phyloP scores from a whole-genome alignment of 1,140 invertebrate species.

The Camponotus pennsylvanicus region DNA sequence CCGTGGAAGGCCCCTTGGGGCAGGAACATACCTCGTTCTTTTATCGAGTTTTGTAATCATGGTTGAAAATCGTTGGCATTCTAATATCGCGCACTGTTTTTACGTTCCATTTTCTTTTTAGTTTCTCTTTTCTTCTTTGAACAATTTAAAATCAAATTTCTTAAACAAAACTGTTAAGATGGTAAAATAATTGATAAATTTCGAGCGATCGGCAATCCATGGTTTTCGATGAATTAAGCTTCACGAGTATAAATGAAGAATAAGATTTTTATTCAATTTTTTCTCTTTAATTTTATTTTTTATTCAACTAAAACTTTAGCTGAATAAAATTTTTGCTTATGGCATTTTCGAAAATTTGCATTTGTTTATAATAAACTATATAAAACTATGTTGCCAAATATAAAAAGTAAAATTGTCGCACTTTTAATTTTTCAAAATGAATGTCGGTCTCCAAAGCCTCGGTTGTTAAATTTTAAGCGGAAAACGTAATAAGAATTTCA shows the following conservation, averaged over 20 bases:
- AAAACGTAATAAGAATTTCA: background rate
- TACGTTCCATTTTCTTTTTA: background rate
- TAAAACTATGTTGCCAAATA: background rate
- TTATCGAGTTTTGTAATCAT: constrained; percentile 9
- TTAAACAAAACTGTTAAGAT: background rate
- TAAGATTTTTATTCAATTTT: background rate
- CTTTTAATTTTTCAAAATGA: background rate
- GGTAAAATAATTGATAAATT: background rate
- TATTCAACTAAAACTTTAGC: background rate
- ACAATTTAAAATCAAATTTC: background rate
- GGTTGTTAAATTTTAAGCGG: background rate
- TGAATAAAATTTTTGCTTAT: background rate
- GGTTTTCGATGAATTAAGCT: background rate
- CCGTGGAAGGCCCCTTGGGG: background rate
- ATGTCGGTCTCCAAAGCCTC: background rate
- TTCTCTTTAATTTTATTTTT: too few species aligned
- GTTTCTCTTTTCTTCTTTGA: background rate
- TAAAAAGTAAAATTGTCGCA: background rate
- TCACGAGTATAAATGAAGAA: background rate
- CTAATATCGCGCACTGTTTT: background rate
- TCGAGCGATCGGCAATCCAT: background rate
- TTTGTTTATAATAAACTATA: background rate
- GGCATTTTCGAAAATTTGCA: background rate
- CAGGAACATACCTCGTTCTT: background rate
- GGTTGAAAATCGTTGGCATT: background rate